Base-by-base conservation (phyloP, 2,888 invertebrate species). In the Chloroclysta siterata region DNA sequence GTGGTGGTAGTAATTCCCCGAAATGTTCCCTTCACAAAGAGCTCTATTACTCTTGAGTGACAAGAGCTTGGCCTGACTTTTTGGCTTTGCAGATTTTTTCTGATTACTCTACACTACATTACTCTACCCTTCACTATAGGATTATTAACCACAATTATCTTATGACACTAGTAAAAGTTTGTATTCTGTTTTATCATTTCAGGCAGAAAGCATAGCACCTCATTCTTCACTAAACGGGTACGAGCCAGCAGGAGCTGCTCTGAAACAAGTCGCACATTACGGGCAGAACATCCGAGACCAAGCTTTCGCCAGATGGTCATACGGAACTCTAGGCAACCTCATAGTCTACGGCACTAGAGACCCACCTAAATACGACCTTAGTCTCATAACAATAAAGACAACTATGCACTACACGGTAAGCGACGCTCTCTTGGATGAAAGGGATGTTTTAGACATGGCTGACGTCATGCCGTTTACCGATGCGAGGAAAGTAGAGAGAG, bases 211-310 rank as follows among this genome's bases (percentile, higher is more conserved):
- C 11, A 41, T 15, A 3, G 22, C 22, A 22, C 22, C 22, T 22
- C 22, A 22, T 1, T 50, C 41, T 15, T 14, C 50, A 5, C 57
- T 66, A 2, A 61, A 68, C 2, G 51, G 56, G 10, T 66, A 65
- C n/a, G 44, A 52, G 2, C 60, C 65, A 10, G 69, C 73, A 0
- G 89, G 89, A 2, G 85, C 81, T 3, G 73, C 88, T 0, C n/a
- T 87, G 1, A 90, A 88, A 63, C 89, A 89, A 75, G 52, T 84
- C 0, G 88, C 83, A 0, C 89, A 88, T 66, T 90, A 76, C 59
- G 89, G 89, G 0, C 90, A 90, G 72, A 89, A 87, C 63, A 78
- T 90, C 6, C 76, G 83, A 52, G 84, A 83, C 60, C 77, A 72
- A 65, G 39, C 62, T 2, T 90, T 90, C 73, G 76, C 83, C n/a